phyloP scores from a whole-genome alignment of 1,140 invertebrate species.

The Apis florea region DNA sequence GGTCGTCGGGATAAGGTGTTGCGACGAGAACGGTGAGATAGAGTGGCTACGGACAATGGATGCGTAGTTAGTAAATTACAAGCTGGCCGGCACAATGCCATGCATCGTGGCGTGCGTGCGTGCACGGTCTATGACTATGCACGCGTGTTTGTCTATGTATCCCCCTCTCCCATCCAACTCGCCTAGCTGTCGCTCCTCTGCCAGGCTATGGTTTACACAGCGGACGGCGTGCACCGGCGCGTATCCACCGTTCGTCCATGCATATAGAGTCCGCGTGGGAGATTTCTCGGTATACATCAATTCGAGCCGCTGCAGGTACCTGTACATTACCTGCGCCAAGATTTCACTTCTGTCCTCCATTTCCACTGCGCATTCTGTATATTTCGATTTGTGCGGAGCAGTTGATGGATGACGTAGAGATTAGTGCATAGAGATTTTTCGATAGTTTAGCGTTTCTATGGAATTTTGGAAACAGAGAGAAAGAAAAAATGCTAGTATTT shows the following conservation, averaged over 20 bases:
- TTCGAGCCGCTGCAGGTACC: slow-evolving; percentile 47
- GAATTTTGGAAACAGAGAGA: no score
- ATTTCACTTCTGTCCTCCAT: slow-evolving; percentile 19
- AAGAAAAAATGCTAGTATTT: no score
- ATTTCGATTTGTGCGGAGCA: not conserved
- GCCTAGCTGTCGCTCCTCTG: not conserved
- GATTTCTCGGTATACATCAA: slow-evolving; percentile 56
- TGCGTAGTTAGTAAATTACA: slow-evolving; percentile 73
- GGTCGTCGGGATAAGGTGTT: slow-evolving; percentile 48
- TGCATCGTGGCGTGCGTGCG: slow-evolving; percentile 40
- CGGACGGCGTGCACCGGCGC: slow-evolving; percentile 56
- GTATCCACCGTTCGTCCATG: slow-evolving; percentile 64
- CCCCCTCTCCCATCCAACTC: not conserved
- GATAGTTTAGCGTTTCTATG: no score
- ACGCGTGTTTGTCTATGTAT: slow-evolving; percentile 30
- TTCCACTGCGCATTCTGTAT: not conserved
- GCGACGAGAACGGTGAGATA: slow-evolving; percentile 40
- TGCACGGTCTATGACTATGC: slow-evolving; percentile 31
- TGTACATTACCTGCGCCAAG: slow-evolving; percentile 50
- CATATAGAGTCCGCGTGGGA: slow-evolving; percentile 57
- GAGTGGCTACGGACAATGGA: slow-evolving; percentile 64
- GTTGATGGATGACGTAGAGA: no score
- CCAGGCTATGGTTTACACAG: slow-evolving; percentile 40
- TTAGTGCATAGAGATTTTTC: no score
- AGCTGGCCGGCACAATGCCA: slow-evolving; percentile 64